Percentiles rank a stretch among this genome's conserved stretches.
These are phyloP conservation scores for Germaria angustata DNA, from an alignment of 2,888 invertebrate species.

Conservation along the genomic window DNA sequence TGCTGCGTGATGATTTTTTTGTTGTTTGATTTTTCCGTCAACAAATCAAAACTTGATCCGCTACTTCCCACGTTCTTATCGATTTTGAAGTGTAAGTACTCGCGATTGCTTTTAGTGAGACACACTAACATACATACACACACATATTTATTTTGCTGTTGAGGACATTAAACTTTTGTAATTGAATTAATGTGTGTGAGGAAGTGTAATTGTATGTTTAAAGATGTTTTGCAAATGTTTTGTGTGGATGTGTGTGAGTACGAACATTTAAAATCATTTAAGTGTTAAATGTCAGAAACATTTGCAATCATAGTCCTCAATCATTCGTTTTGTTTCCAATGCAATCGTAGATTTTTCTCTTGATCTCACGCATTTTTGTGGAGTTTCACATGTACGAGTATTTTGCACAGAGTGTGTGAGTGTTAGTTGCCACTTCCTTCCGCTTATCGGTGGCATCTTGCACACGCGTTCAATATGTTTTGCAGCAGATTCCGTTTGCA, in stretches of 20 bases:
- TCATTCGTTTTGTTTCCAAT: conserved; percentile 5
- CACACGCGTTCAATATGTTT: conserved; percentile 36
- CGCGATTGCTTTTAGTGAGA: conserved; percentile 46
- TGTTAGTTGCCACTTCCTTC: conserved; percentile 44
- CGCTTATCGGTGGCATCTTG: conserved; percentile 51
- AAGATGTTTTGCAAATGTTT: background rate
- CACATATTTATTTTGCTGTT: conserved; percentile 58
- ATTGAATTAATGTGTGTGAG: background rate
- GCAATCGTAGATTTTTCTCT: conserved; percentile 18
- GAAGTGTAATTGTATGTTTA: background rate
- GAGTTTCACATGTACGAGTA: conserved; percentile 1
- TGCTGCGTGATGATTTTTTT: background rate
- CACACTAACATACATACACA: no score
- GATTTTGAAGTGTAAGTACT: background rate
- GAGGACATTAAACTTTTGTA: conserved; percentile 21
- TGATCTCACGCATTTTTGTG: conserved; percentile 40
- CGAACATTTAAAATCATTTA: conserved; percentile 21
- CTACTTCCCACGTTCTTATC: conserved; percentile 13
- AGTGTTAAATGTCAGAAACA: conserved; percentile 52
- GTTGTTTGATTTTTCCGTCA: conserved; percentile 22
- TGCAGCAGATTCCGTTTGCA: conserved; percentile 1
- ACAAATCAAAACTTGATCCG: conserved; percentile 22
- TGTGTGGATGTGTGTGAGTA: background rate
- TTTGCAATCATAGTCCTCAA: background rate
- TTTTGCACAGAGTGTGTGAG: background rate